Percentiles rank a stretch among this genome's conserved stretches.
Conservation (phyloP, 2,113 vertebrate species). For the Hyla sarda region DNA sequence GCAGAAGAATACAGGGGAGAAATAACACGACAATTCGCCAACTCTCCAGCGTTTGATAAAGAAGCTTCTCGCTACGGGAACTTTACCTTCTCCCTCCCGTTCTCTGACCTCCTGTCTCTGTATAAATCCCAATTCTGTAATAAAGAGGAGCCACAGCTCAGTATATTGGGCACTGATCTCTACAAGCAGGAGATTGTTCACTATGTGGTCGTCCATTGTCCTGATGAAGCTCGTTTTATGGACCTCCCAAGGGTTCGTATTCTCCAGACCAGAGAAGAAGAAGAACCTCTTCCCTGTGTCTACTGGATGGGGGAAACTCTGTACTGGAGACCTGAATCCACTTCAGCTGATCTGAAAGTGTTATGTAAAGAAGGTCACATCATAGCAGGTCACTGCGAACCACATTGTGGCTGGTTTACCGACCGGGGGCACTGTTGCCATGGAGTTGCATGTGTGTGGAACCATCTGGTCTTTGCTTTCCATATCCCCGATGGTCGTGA, state of each 20-base stretch:
- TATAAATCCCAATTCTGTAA: neutral
- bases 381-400: too few relatives aligned
- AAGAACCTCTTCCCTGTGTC: neutral
- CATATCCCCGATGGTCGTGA: neutral
- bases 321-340: slow-evolving; percentile 36
- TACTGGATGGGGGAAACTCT: neutral
- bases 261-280: too few relatives aligned
- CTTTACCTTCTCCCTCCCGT: slow-evolving; percentile 24
- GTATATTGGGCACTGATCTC: slow-evolving; percentile 14
- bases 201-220: slow-evolving; percentile 3
- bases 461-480: slow-evolving; percentile 37
- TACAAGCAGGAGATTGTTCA: slow-evolving; percentile 33
- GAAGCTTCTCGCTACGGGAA: slow-evolving; percentile 21
- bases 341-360: neutral
- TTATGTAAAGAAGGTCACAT: neutral
- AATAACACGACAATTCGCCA: slow-evolving; percentile 13
- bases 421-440: too few relatives aligned
- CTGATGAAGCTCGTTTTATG: neutral
- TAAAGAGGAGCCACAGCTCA: slow-evolving; percentile 18
- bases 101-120: neutral
- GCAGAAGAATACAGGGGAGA: neutral
- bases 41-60: slow-evolving; percentile 22
- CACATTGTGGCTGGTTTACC: too few relatives aligned
- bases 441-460: too few relatives aligned
- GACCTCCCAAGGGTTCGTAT: neutral